Conservation (phyloP, 2,797 vertebrate species). For the Pampus argenteus region DNA sequence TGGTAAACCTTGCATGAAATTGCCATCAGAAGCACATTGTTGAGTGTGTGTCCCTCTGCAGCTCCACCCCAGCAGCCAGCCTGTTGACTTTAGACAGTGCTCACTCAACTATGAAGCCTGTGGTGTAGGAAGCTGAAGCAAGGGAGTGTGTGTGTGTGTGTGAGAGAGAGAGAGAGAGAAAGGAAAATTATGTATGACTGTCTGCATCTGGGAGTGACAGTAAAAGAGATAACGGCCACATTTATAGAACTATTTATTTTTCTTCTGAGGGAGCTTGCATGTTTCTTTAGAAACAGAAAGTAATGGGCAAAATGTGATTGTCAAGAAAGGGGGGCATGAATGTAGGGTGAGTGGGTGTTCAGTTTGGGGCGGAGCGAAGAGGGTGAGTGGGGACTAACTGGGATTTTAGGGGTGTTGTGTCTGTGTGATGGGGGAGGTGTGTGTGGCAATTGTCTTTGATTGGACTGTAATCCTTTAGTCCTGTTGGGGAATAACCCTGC, state of each 20-base stretch:
- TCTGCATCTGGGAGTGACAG: conserved; percentile 51
- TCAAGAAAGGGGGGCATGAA: conserved; percentile 17
- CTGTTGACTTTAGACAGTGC: conserved; percentile 67
- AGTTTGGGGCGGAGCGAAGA: conserved; percentile 32
- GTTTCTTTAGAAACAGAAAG: conserved; percentile 37
- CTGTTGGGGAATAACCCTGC: conserved; percentile 68
- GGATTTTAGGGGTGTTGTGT: conserved; percentile 38
- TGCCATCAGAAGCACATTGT: conserved; percentile 78
- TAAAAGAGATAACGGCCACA: conserved; percentile 47
- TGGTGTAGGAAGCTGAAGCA: conserved; percentile 27
- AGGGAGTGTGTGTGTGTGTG: conserved; percentile 18
- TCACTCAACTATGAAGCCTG: conserved; percentile 56
- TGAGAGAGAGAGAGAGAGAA: conserved; percentile 12
- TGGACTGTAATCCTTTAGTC: conserved; percentile 80
- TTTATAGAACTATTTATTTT: conserved; percentile 53
- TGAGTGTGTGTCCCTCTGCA: conserved; percentile 37
- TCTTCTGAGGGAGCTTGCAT: conserved; percentile 12
- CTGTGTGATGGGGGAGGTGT: conserved; percentile 45
- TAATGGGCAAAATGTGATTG: conserved; percentile 15
- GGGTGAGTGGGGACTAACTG: conserved; percentile 32
- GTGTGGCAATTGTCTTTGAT: conserved; percentile 61
- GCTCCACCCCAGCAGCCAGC: conserved; percentile 44
- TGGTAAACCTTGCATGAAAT: conserved; percentile 86
- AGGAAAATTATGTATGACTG: conserved; percentile 49
- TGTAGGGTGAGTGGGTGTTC: conserved; percentile 55